Evolutionary conservation across 1,140 invertebrate genomes (phyloP), one percentile per base, ranked within the genome.

Genomic region (Amyelois transitella): DNA sequence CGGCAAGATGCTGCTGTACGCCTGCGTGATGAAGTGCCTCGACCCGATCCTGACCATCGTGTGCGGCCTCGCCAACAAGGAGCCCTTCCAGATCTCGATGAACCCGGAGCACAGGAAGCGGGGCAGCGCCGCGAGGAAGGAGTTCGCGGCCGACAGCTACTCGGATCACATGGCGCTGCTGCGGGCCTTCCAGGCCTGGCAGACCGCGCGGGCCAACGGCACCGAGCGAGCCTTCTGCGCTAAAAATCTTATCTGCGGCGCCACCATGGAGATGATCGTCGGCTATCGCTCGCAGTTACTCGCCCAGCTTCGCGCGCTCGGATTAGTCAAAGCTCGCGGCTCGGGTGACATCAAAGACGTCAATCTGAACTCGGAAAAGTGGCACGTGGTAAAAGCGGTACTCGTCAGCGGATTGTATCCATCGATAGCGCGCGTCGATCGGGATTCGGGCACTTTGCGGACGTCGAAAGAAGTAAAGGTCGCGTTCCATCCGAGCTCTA

Each of bases 1-100:
- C 10, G 96, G 96, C 2, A 97, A 98, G 89, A 95, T 97, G 92
- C 85, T 99, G 19, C 86, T 99, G 1, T 97, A 96, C 77, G 93
- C 95, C 1, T 93, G 97, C 18, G 92, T 98, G 3, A 90, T 99
- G 21, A 97, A 97, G 79, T 99, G 98, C 78, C 83, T 99, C 1
- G 97, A 99, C 89, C 98, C 98, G 4, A 91, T 99, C 19, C 84
- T 99, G 18, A 99, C 97, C 0, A 95, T 99, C 47, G 96, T 96
- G 8, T 96, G 96, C 75, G 92, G 93, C 43, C 88, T 99, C 52
- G 92, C 94, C 1, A 93, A 96, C 69, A 94, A 94, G 88, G 94
- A 96, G 86, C 94, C 94, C 0, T 97, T 98, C 81, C 77, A 95
- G 28, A 81, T 98, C 22, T 94, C 96, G 4, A 74, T 89, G 21